phyloP scores from a whole-genome alignment of 1,140 invertebrate species.

The Cryptotermes secundus region DNA sequence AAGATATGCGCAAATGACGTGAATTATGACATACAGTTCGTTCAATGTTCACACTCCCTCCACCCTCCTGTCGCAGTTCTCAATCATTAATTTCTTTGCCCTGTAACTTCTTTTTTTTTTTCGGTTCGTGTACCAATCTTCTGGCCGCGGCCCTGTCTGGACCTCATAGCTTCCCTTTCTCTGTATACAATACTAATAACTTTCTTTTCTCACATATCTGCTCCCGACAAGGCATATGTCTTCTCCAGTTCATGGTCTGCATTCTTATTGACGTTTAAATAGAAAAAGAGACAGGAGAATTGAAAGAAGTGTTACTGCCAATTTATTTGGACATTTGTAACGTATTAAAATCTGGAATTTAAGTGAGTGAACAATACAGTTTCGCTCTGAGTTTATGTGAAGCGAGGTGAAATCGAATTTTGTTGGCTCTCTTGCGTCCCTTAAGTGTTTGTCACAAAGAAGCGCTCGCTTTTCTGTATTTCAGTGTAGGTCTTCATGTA shows the following conservation, averaged over 20 bases:
- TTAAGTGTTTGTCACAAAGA: no score
- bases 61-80: not conserved
- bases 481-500: no score
- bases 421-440: no score
- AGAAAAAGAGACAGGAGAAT: not conserved
- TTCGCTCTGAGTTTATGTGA: not conserved
- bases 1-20: not conserved
- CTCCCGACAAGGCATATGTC: not conserved
- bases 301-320: not conserved
- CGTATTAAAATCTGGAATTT: not conserved
- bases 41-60: constrained; percentile 12
- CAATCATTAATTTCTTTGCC: constrained; percentile 8
- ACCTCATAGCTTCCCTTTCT: no score
- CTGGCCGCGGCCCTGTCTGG: no score
- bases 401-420: no score
- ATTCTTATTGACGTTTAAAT: not conserved
- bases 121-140: no score
- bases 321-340: not conserved
- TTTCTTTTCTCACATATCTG: not conserved
- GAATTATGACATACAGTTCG: not conserved
- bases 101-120: no score
- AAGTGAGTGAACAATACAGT: not conserved
- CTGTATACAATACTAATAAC: not conserved
- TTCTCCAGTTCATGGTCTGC: not conserved
- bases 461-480: no score